Evolutionary conservation across 1,140 invertebrate genomes (phyloP), one percentile per base, ranked within the genome.

Genomic region (Zelostemma sp.): DNA sequence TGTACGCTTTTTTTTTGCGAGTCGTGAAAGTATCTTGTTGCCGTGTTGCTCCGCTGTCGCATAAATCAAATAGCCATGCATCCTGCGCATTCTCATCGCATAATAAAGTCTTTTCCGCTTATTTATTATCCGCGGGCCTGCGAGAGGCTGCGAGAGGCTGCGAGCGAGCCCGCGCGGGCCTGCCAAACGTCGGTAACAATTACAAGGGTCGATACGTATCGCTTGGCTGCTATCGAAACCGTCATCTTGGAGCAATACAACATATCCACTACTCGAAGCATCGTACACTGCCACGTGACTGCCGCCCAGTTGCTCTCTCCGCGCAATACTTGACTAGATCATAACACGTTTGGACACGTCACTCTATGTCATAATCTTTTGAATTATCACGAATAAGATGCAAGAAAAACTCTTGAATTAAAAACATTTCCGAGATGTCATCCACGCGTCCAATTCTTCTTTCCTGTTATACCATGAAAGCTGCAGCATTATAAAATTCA

Each of bases 81-180:
- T n/a, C n/a, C n/a, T n/a, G n/a, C 63, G 67, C 64, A 64, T 72
- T 67, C 69, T 67, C 69, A 51, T 56, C 60, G 55, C 60, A 72
- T 63, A 72, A 72, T 72, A 72, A 72, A 72, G 68, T 72, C 68
- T 72, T 72, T 67, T 63, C 63, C 68, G 54, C 63, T 67, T 72
- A 72, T 72, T 72, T 72, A 72, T 72, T 72, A 54, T 72, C 68
- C 67, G 56, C 25, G 62, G 56, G 54, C 54, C 63, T 56, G 63
- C 63, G n/a, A n/a, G n/a, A n/a, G n/a, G n/a, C n/a, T n/a, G n/a
- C n/a, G n/a, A n/a, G n/a, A n/a, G n/a, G n/a, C n/a, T n/a, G n/a
- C n/a, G n/a, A n/a, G n/a, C n/a, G n/a, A n/a, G n/a, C n/a, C n/a
- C n/a, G n/a, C 67, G 56, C 25, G 62, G 56, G 54, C 54, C 63